Evolutionary conservation across 2,888 invertebrate genomes (phyloP), one percentile per base, ranked within the genome.

Genomic region (Parnassius mnemosyne): DNA sequence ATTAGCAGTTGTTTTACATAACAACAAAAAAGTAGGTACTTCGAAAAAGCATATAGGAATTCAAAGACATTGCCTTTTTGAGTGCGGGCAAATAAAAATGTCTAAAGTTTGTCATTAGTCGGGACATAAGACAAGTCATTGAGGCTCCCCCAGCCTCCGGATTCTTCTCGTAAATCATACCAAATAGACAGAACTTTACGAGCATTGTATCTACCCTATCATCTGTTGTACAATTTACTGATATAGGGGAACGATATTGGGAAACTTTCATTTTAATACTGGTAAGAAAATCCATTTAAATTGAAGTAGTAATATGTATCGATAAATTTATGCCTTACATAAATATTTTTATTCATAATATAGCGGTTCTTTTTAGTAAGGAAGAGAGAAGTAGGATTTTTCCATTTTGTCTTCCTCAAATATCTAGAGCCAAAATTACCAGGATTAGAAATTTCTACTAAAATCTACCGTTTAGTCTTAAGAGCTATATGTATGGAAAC

Each of bases 171-270:
- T 64, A 64, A 64, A 64, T 64, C 63, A 64, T 64, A 64, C 13
- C 52, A 60, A 64, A 64, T 43, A 56, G 63, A 64, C 63, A 64
- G 44, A 60, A 64, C 44, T 64, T 60, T 64, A 64, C 63, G 63
- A 64, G 60, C 57, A 60, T 60, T 63, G 63, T 64, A 64, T 64
- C 63, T 64, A 64, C 63, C 63, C 63, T 60, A 64, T 56, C 60
- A 59, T 64, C 63, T 56, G 55, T 42, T 60, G 57, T 49, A 60
- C 53, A 60, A 64, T 63, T 58, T 58, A 58, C 60, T 57, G 59
- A 64, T 64, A 57, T 56, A 59, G 55, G 59, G 63, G 55, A 59
- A 51, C 25, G 56, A 54, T 63, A 59, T 63, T 43, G 55, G 25
- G n/a, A 47, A 63, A 51, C 16, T 44, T 54, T 25, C 16, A 51